Evolutionary conservation across 2,888 invertebrate species (phyloP), one percentile per base, ranked within the genome.

Genomic region (Sicus ferrugineus): DNA sequence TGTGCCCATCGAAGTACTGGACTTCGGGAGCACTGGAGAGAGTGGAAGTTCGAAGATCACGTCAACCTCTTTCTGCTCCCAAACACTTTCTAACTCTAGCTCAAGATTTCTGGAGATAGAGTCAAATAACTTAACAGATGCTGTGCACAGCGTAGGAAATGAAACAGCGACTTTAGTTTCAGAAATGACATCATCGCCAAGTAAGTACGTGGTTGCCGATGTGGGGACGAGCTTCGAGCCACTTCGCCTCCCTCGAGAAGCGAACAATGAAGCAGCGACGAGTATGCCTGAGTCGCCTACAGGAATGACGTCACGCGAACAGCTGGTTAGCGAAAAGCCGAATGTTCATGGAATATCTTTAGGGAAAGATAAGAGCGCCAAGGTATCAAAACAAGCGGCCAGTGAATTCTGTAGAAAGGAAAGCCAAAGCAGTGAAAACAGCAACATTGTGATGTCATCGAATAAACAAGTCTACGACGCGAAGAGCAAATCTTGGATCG

Each of bases 401-500:
- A 28, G 21, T 3, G 28, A 58, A 21, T 16, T 42, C n/a, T n/a
- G n/a, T n/a, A n/a, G n/a, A n/a, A n/a, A n/a, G n/a, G n/a, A n/a
- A n/a, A n/a, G n/a, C n/a, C n/a, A n/a, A n/a, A n/a, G n/a, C n/a
- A n/a, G n/a, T 23, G 28, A 21, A 52, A 6, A 4, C 34, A 31
- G n/a, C 11, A 52, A 31, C 59, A 62, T 28, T 71, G 64, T 50
- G 71, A 67, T 14, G 72, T 21, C 58, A 28, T 67, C 11, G 69
- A 70, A 76, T 79, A 26, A 76, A 79, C 1, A 86, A 73, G 76
- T 85, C 34, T 85, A 82, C 73, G 85, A 86, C 72, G 77, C 80
- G 3, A 85, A 85, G 71, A 84, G 85, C 3, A 85, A 85, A 73
- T 81, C 82, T 59, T 85, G 85, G 85, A 80, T 77, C 58, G 81